These are phyloP conservation scores for Alosa sapidissima DNA, from an alignment of 2,797 vertebrate species.

Conservation along the genomic window DNA sequence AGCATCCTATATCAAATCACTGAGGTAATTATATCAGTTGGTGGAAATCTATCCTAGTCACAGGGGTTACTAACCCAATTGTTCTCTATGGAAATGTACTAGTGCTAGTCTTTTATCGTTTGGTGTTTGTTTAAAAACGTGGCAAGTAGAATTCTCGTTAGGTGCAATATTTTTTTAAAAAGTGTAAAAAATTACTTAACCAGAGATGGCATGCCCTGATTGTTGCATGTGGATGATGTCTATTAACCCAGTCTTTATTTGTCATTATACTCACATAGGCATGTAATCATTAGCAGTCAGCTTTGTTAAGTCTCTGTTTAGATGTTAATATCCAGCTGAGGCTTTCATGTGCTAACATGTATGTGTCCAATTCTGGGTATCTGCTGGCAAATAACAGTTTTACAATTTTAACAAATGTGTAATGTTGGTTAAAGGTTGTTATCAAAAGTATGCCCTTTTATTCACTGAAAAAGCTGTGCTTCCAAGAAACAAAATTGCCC, in stretches of 20 bases:
- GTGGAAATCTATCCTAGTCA: background rate
- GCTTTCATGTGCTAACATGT: slow-evolving; percentile 55
- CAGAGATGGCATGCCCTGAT: slow-evolving; percentile 33
- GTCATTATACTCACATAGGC: slow-evolving; percentile 30
- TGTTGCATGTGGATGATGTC: slow-evolving; percentile 30
- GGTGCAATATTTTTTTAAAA: background rate
- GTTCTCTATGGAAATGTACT: background rate
- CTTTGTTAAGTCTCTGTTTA: slow-evolving; percentile 28
- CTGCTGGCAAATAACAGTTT: slow-evolving; percentile 48
- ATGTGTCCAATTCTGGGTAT: slow-evolving; percentile 77
- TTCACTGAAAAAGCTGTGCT: slow-evolving; percentile 7
- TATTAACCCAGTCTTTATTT: slow-evolving; percentile 34
- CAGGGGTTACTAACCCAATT: background rate
- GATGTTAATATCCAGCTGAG: slow-evolving; percentile 53
- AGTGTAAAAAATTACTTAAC: background rate
- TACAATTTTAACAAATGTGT: slow-evolving; percentile 47
- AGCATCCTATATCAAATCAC: background rate
- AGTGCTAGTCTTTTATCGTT: background rate
- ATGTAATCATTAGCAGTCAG: slow-evolving; percentile 45
- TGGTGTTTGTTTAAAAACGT: background rate
- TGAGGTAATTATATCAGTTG: background rate
- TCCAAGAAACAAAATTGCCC: background rate
- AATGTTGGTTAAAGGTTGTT: slow-evolving; percentile 41
- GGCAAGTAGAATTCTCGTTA: background rate
- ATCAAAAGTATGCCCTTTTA: slow-evolving; percentile 18